Evolutionary conservation across 2,888 invertebrate species (phyloP).

Genomic region (Euplagia quadripunctaria): DNA sequence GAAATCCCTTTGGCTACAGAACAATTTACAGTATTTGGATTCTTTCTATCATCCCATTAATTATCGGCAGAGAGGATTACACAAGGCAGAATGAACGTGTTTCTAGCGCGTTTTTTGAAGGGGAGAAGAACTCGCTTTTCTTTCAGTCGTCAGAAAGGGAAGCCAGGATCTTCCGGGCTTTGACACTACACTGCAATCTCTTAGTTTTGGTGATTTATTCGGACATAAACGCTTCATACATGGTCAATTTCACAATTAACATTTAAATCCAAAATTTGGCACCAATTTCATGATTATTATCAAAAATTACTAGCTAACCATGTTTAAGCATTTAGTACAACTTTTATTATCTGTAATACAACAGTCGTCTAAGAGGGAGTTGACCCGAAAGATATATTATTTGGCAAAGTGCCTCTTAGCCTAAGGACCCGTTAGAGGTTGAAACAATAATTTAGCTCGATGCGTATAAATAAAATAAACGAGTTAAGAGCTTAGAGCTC

Average conservation of each 20-base stretch:
- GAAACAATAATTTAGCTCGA: conserved; percentile 34
- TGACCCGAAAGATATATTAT: conserved; percentile 20
- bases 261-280: background rate
- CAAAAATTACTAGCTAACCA: background rate
- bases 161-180: too few species aligned
- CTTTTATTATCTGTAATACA: conserved; percentile 6
- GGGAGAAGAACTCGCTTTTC: too few species aligned
- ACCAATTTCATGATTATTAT: background rate
- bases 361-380: conserved; percentile 22
- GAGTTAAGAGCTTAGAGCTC: conserved; percentile 25
- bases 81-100: too few species aligned
- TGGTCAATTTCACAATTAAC: background rate
- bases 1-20: too few species aligned
- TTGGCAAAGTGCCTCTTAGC: conserved; percentile 25
- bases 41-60: too few species aligned
- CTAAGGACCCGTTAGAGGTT: conserved; percentile 19
- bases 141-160: too few species aligned
- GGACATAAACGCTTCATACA: too few species aligned
- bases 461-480: conserved; percentile 37
- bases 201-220: too few species aligned
- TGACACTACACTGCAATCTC: too few species aligned
- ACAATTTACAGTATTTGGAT: too few species aligned
- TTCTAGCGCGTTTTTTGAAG: too few species aligned
- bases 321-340: background rate
- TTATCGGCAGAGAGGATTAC: too few species aligned